A percentile compares a stretch with the other conserved stretches of the same genome.
Evolutionary conservation across 2,113 vertebrate species (phyloP).

Genomic region (Lynx canadensis): DNA sequence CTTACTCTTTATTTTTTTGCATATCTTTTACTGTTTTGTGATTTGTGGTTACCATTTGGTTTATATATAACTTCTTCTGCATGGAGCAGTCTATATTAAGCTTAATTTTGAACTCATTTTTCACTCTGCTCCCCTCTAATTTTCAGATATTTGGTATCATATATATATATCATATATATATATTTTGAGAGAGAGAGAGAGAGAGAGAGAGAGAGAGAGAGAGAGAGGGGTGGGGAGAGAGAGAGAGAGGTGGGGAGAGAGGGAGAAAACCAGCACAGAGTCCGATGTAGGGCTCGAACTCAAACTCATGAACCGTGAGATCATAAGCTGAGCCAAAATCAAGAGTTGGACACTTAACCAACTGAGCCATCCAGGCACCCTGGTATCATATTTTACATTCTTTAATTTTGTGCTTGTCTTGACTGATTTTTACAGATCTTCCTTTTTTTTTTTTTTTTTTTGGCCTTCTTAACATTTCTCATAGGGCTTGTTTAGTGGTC

Average conservation of each 20-base stretch:
- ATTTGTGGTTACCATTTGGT: not conserved
- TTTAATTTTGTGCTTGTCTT: not conserved
- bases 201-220: no score
- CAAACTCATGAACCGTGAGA: no score
- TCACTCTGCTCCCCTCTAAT: not conserved
- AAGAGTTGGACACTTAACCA: no score
- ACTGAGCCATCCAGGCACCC: no score
- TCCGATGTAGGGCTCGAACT: no score
- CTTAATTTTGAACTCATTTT: not conserved
- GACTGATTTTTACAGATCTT: not conserved
- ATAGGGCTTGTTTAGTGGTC: not conserved
- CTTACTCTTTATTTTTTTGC: not conserved
- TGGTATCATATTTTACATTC: not conserved
- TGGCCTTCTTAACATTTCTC: not conserved
- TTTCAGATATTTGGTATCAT: not conserved
- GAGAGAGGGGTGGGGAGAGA: no score
- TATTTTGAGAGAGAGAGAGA: no score
- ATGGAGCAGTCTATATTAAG: not conserved
- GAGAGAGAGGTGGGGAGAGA: no score
- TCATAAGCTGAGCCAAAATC: no score
- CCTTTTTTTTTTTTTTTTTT: not conserved
- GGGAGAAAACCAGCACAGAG: no score
- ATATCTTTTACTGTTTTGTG: not conserved
- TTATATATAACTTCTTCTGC: not conserved
- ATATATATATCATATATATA: no score